These are phyloP conservation scores for Heterodera schachtii DNA, from an alignment of 1,140 invertebrate genomes.

Conservation along the genomic window DNA sequence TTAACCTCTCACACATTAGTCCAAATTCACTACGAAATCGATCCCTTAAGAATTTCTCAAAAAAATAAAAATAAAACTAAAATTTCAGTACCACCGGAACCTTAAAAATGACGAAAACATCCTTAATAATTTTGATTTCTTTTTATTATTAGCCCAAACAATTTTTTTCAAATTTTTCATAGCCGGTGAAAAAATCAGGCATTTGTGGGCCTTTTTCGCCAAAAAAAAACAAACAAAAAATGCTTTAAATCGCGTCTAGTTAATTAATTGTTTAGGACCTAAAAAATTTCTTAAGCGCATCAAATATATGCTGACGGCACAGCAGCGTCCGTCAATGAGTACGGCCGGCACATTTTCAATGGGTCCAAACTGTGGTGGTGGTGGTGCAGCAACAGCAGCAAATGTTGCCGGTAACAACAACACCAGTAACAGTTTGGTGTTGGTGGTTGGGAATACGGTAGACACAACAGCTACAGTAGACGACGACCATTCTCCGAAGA, in stretches of 20 bases:
- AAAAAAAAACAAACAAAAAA: background rate
- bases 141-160: background rate
- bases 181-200: too few species aligned
- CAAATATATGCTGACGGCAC: constrained; percentile 47
- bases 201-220: background rate
- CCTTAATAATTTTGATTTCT: too few species aligned
- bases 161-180: too few species aligned
- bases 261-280: too few species aligned
- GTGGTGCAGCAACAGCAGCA: background rate
- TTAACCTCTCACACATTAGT: too few species aligned
- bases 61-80: too few species aligned
- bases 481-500: background rate
- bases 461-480: background rate
- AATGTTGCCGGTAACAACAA: background rate
- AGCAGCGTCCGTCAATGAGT: constrained; percentile 32
- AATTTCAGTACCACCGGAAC: too few species aligned
- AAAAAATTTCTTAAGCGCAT: constrained; percentile 51
- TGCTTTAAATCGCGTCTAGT: too few species aligned
- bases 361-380: too few species aligned
- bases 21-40: too few species aligned
- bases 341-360: background rate
- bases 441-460: background rate
- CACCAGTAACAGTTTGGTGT: constrained; percentile 10
- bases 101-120: too few species aligned
- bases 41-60: too few species aligned